phyloP scores from a whole-genome alignment of 1,140 invertebrate species.

The Aphidius ervi region DNA sequence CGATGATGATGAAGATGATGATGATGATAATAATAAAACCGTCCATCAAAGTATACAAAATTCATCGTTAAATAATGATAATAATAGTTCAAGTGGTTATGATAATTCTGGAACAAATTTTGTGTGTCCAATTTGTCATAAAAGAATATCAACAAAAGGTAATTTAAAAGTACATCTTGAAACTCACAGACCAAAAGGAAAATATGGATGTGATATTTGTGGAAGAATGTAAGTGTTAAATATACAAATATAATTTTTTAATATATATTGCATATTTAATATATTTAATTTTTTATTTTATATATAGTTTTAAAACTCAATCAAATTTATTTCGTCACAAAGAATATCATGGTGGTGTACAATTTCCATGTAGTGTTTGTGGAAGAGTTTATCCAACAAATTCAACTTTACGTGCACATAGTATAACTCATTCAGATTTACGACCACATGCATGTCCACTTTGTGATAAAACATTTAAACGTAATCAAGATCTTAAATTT shows the following conservation, averaged over 20 bases:
- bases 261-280: conserved; percentile 8
- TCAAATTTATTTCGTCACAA: conserved; percentile 64
- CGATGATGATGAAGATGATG: conserved; percentile 25
- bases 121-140: conserved; percentile 61
- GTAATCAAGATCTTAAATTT: conserved; percentile 73
- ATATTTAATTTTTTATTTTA: conserved; percentile 19
- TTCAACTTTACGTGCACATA: conserved; percentile 66
- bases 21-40: background rate
- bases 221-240: conserved; percentile 62
- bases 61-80: conserved; percentile 1
- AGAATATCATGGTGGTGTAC: conserved; percentile 62
- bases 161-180: conserved; percentile 66
- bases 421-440: conserved; percentile 67
- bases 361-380: conserved; percentile 65
- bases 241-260: conserved; percentile 5
- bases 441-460: conserved; percentile 66
- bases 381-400: conserved; percentile 67
- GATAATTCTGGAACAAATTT: conserved; percentile 35
- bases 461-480: conserved; percentile 72
- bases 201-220: conserved; percentile 64
- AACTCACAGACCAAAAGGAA: conserved; percentile 60
- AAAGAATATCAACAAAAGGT: conserved; percentile 59
- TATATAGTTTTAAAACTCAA: conserved; percentile 65
- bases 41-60: conserved; percentile 27
- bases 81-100: conserved; percentile 19